These are phyloP conservation scores for Luehdorfia chinensis DNA, from an alignment of 1,140 invertebrate species.

Conservation along the genomic window DNA sequence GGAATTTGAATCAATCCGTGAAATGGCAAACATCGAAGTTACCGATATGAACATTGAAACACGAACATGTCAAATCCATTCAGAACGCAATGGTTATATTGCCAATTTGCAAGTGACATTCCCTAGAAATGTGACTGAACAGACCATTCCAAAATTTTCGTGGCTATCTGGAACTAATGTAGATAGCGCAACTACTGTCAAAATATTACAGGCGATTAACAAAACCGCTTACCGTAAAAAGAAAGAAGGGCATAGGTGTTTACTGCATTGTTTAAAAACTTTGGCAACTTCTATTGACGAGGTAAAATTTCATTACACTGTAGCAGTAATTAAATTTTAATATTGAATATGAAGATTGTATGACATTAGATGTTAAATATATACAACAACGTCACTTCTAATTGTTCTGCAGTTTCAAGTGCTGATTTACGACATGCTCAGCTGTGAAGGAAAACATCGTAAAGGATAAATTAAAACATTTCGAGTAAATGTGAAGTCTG, in stretches of 20 bases:
- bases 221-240: slow-evolving; percentile 70
- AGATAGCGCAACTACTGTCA: slow-evolving; percentile 67
- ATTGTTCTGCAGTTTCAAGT: too few species aligned
- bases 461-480: too few species aligned
- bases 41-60: slow-evolving; percentile 87
- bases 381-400: too few species aligned
- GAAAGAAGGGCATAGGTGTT: slow-evolving; percentile 63
- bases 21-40: slow-evolving; percentile 90
- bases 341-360: too few species aligned
- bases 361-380: too few species aligned
- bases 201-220: slow-evolving; percentile 71
- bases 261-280: slow-evolving; percentile 70
- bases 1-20: slow-evolving; percentile 90
- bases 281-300: slow-evolving; percentile 69
- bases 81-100: slow-evolving; percentile 83
- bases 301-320: too few species aligned
- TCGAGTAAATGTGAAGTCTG: too few species aligned
- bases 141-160: slow-evolving; percentile 70
- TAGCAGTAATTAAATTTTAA: too few species aligned
- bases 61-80: slow-evolving; percentile 85
- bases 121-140: slow-evolving; percentile 83
- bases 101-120: slow-evolving; percentile 89
- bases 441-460: too few species aligned
- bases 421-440: too few species aligned
- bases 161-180: slow-evolving; percentile 73